These are phyloP conservation scores for Lepidurus apus DNA, from an alignment of 1,140 invertebrate species.

Conservation along the genomic window DNA sequence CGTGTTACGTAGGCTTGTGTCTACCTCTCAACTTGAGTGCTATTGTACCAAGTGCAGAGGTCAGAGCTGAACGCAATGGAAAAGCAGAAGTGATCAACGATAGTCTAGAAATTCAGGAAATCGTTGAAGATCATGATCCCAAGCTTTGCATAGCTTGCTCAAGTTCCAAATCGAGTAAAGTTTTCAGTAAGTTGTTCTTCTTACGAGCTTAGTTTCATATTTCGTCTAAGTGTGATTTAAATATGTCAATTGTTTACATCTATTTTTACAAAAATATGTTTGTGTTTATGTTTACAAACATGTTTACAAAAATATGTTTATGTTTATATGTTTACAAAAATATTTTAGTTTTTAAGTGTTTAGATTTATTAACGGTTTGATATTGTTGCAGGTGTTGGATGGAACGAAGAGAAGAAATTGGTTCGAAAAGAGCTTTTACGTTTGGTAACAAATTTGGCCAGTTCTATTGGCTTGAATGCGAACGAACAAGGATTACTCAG, in stretches of 20 bases:
- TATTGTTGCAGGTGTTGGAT: background rate
- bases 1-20: slow-evolving; percentile 69
- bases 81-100: background rate
- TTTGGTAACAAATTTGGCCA: slow-evolving; percentile 50
- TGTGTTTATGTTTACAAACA: no score
- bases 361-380: background rate
- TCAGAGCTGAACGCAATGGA: slow-evolving; percentile 3
- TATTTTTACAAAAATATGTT: background rate
- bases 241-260: background rate
- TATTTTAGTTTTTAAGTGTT: background rate
- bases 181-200: background rate
- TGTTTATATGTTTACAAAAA: background rate
- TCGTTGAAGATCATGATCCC: slow-evolving; percentile 14
- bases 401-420: slow-evolving; percentile 38
- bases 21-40: slow-evolving; percentile 61
- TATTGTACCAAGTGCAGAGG: slow-evolving; percentile 56
- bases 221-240: background rate
- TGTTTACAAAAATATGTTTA: no score
- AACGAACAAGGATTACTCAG: slow-evolving; percentile 53
- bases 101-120: background rate
- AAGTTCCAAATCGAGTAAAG: background rate
- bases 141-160: slow-evolving; percentile 22
- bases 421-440: slow-evolving; percentile 51
- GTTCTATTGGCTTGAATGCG: slow-evolving; percentile 49
- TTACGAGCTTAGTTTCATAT: background rate